phyloP scores from a whole-genome alignment of 2,888 invertebrate genomes.

The Dexiosoma caninum region DNA sequence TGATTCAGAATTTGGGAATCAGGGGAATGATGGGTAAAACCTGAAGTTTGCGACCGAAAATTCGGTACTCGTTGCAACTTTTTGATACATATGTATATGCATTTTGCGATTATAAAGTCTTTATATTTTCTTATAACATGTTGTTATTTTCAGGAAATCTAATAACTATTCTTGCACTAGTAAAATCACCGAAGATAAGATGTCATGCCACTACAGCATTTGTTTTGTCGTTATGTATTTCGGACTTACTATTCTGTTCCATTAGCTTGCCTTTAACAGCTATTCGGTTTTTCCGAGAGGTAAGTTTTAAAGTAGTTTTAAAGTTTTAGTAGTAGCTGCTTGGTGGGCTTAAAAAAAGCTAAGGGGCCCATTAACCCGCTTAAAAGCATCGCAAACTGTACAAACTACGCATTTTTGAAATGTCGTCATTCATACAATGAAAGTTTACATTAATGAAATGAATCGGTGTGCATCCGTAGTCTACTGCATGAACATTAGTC shows the following conservation, averaged over 20 bases:
- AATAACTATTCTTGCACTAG: constrained; percentile 87
- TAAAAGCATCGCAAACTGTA: too few species aligned
- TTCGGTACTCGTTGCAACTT: too few species aligned
- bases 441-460: too few species aligned
- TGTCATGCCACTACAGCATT: constrained; percentile 92
- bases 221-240: constrained; percentile 90
- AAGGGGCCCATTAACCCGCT: too few species aligned
- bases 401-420: too few species aligned
- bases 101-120: not conserved
- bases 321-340: not conserved
- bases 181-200: constrained; percentile 87
- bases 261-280: constrained; percentile 91
- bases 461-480: too few species aligned
- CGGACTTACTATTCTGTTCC: constrained; percentile 90
- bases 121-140: not conserved
- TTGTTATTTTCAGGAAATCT: constrained; percentile 83
- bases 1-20: too few species aligned
- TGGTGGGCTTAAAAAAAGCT: not conserved
- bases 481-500: too few species aligned
- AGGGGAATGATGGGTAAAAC: too few species aligned
- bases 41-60: too few species aligned
- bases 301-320: constrained; percentile 68
- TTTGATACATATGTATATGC: too few species aligned
- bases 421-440: too few species aligned
- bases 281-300: constrained; percentile 87